Base-by-base conservation (phyloP, 2,113 vertebrate genomes). In the Catagonus wagneri region DNA sequence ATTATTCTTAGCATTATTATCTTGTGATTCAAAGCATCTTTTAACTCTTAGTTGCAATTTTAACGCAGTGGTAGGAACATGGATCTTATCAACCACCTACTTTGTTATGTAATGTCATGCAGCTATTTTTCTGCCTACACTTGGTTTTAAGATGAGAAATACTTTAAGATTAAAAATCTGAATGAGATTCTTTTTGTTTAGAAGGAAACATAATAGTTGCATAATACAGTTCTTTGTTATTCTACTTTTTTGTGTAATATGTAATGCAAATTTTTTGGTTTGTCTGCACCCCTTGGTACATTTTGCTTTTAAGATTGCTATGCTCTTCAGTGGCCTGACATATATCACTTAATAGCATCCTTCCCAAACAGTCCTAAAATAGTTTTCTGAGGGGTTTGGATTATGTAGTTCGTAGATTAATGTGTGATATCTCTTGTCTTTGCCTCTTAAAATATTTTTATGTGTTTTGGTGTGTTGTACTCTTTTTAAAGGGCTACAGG, bases 401-500 rank as follows among this genome's bases (percentile, higher is more conserved):
- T 91, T 88, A 11, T 91, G 7, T 80, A 76, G 74, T 96, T 88
- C 95, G 96, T 83, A 88, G 22, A 80, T 96, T 86, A 96, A 66
- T 15, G 76, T 83, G 50, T 72, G 60, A 17, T 93, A 66, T 56
- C 20, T 68, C 95, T 32, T 68, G 2, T 84, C 97, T 93, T 95
- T 97, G 83, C 90, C 86, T 97, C 83, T 92, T 92, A 27, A 92
- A 72, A 88, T 96, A 60, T 92, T 79, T 97, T 97, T 96, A 92
- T 96, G 36, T 97, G 54, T 78, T 92, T 76, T 97, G 90, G 23
- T 96, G 60, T 44, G 98, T 97, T 88, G 95, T 25, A 96, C 96
- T 90, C 83, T 36, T 98, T 98, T 98, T 93, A 96, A 98, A 99
- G 99, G 99, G 99, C 99, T 83, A 96, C 98, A 36, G 99, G 99